Evolutionary conservation across 2,888 invertebrate genomes (phyloP), one percentile per base, ranked within the genome.

Genomic region (Phytoseiulus persimilis): DNA sequence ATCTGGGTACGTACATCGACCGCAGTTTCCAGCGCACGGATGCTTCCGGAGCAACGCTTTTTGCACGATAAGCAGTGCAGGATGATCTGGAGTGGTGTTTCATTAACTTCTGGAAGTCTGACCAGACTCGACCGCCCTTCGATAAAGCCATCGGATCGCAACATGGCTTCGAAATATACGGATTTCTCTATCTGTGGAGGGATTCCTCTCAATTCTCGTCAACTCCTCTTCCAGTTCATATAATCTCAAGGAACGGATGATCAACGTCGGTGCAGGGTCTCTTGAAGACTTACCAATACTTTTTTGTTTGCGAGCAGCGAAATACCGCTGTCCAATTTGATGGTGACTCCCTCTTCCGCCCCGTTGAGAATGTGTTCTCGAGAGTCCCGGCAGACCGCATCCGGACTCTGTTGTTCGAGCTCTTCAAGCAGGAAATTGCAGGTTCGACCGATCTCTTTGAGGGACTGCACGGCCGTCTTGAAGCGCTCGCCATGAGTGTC

Each of bases 61-160:
- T 0, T 87, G 31, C 87, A 87, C 9, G 45, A 39, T 39, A 87
- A 45, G 11, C 39, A 33, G 23, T 87, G 87, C n/a, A 87, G 87
- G 31, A 87, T 31, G 9, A 45, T 87, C 14, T 31, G 32, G n/a
- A 45, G 39, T 9, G 87, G 39, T 11, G 45, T 45, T 32, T 87
- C 87, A 14, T 33, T 14, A 23, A 87, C 45, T 31, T 9, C 87
- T 32, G 87, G 32, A 6, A 87, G 87, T 87, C 45, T 87, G 31
- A 87, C 87, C 33, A 45, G 31, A 87, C 45, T 87, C 33, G 87
- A 39, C n/a, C 45, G 18, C 6, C 87, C 45, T n/a, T 87, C 87
- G 32, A 45, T 31, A n/a, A 87, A 87, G 33, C 87, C 32, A n/a
- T 87, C 87, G 6, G 87, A 87, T 2, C 87, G 87, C 32, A 87